Base-by-base conservation (phyloP, 2,797 vertebrate genomes). In the Phrynocephalus guinanensis region DNA sequence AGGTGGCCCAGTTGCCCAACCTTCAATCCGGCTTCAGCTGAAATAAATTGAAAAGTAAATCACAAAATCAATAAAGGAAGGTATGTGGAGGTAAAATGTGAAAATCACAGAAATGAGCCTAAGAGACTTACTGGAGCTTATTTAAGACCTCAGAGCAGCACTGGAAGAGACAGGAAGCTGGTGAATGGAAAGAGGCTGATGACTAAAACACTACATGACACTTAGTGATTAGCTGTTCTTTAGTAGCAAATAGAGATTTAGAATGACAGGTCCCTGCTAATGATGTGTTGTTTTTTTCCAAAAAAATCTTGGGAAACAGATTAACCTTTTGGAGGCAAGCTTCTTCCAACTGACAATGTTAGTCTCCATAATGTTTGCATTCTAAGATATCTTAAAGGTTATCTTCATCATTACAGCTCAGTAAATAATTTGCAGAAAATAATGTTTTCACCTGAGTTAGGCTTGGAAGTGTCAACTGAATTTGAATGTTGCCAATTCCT, bases 371-470 rank as follows among this genome's bases (percentile, higher is more conserved):
- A 24, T 48, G 88, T 92, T 91, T 91, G 56, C 85, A 82, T 70
- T 83, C 82, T 48, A 87, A 72, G 75, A 87, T 77, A 68, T 89
- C 60, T 90, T 78, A 66, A 88, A 89, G 22, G 71, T 84, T 92
- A 86, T 84, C 71, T 83, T 82, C 28, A 73, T 90, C 87, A 84
- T 66, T 90, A 90, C 26, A 91, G 71, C 10, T 33, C 33, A 87
- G n/a, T 26, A 91, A 93, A 91, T 88, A 83, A 87, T 88, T 91
- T 88, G 28, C 79, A 88, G 84, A 13, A 88, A 90, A 89, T 88
- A 63, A 91, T 89, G 3, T 84, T 75, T 79, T 90, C 1, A 0
- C 3, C 82, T 44, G 79, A 7, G 44, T 8, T 63, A 85, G 90
- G 88, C 10, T 33, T 38, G 28, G 76, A 89, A 78, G 5, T 0